These are phyloP conservation scores for Peromyscus melanophrys DNA, from an alignment of 2,797 vertebrate genomes.

Conservation along the genomic window DNA sequence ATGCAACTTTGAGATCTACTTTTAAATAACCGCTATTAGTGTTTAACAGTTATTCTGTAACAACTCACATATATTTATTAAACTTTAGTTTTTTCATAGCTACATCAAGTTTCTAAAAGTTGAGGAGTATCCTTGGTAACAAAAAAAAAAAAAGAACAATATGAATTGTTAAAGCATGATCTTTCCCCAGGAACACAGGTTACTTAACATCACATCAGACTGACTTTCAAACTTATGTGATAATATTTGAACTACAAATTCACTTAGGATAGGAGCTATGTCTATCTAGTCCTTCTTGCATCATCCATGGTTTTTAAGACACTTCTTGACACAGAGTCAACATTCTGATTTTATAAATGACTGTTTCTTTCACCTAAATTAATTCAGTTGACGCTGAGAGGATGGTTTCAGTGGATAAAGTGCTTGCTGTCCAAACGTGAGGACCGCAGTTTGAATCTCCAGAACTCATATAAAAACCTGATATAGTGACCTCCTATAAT, in stretches of 20 bases:
- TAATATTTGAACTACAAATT: conserved; percentile 16
- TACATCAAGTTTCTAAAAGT: background rate
- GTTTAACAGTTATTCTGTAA: conserved; percentile 24
- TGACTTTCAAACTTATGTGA: conserved; percentile 3
- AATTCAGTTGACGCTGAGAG: background rate
- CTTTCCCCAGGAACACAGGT: background rate
- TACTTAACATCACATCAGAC: background rate
- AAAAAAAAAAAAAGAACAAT: background rate
- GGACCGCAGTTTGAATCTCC: background rate
- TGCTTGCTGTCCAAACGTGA: background rate
- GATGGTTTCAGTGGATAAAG: background rate
- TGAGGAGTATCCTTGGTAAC: background rate
- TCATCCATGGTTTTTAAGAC: background rate
- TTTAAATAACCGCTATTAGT: background rate
- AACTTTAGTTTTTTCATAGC: background rate
- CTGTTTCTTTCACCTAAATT: conserved; percentile 37
- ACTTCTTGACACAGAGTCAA: background rate
- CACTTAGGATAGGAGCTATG: background rate
- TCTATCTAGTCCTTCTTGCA: background rate
- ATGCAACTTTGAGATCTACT: background rate
- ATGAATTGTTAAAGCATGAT: conserved; percentile 2
- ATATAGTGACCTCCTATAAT: background rate
- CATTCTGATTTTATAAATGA: background rate
- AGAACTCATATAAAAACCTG: background rate
- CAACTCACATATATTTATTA: background rate